Percentiles rank a stretch among this genome's conserved stretches.
Conservation (phyloP, 2,113 vertebrate genomes). For the Myotis yumanensis region DNA sequence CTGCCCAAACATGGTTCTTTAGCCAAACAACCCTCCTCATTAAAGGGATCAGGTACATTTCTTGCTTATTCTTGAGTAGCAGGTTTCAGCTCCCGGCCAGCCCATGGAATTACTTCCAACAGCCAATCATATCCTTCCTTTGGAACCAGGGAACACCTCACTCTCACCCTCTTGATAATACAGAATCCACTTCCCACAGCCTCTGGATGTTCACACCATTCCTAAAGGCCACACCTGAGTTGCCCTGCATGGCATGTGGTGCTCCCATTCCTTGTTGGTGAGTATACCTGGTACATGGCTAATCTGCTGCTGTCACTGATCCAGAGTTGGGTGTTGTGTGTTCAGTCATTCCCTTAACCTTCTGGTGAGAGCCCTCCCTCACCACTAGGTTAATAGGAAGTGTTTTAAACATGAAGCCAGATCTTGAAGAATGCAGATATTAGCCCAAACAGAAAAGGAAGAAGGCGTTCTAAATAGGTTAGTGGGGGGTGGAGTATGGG, state of each 20-base stretch:
- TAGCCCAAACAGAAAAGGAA: background rate
- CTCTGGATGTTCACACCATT: background rate
- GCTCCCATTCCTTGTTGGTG: accelerated
- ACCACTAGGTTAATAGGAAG: background rate
- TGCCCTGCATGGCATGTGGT: accelerated
- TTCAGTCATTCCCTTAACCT: background rate
- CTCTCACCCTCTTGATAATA: background rate
- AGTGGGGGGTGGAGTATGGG: too few relatives aligned
- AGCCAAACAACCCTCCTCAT: background rate
- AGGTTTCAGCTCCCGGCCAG: background rate
- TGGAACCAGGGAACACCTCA: background rate
- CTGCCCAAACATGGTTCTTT: background rate
- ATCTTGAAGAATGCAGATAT: background rate
- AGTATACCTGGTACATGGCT: background rate
- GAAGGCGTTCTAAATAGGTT: background rate
- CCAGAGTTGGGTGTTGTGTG: background rate
- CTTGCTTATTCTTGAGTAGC: background rate
- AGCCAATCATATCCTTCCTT: background rate
- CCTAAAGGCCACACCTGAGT: accelerated
- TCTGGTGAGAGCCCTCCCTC: background rate
- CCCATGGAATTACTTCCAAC: background rate
- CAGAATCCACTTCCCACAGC: accelerated
- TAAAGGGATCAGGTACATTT: background rate
- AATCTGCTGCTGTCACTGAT: background rate
- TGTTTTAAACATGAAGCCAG: background rate